Evolutionary conservation across 2,113 vertebrate species (phyloP).

Genomic region (Gulo gulo): DNA sequence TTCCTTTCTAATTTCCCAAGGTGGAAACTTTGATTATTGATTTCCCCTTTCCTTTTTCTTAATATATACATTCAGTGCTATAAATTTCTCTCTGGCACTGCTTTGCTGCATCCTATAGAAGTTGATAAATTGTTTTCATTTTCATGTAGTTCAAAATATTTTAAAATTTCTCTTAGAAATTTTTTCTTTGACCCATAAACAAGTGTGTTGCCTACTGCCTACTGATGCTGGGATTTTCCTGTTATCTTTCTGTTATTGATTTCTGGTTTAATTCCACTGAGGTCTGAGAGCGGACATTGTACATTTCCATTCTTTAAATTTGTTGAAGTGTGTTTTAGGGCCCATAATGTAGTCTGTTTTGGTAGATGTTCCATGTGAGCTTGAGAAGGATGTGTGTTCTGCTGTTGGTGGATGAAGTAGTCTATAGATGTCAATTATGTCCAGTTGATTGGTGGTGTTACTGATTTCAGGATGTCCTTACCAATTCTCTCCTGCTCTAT

Average conservation of each 20-base stretch:
- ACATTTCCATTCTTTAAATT: background rate
- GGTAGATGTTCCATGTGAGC: background rate
- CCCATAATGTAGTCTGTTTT: background rate
- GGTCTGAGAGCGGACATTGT: background rate
- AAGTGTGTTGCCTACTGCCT: background rate
- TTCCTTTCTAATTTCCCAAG: background rate
- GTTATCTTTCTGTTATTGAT: background rate
- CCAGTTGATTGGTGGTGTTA: background rate
- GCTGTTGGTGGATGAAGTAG: background rate
- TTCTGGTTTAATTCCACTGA: background rate
- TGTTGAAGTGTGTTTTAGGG: background rate
- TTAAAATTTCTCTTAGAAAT: background rate
- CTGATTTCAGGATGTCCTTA: background rate
- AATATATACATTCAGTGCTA: background rate
- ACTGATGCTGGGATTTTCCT: background rate
- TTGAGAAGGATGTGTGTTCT: background rate
- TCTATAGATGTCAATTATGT: background rate
- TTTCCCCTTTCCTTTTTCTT: background rate
- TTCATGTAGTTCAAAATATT: background rate
- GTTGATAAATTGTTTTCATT: background rate
- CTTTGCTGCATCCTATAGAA: background rate
- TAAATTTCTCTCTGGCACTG: background rate
- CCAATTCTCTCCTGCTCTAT: background rate
- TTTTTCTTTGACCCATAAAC: background rate
- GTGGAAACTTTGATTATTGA: background rate